Conservation (phyloP, 2,113 vertebrate species). For the Calcarius ornatus region DNA sequence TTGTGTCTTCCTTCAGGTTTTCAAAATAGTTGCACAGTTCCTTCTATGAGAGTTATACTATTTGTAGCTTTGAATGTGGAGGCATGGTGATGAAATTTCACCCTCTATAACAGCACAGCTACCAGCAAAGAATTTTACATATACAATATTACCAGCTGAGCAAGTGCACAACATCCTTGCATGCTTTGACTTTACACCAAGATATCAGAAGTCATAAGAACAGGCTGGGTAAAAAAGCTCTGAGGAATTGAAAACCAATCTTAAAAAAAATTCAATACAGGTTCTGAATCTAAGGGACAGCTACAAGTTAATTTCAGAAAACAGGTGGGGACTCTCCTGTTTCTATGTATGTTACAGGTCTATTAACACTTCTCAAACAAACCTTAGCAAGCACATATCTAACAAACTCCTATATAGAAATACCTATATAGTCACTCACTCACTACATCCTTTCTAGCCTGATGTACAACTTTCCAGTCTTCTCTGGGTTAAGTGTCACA, state of each 20-base stretch:
- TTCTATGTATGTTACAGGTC: background rate
- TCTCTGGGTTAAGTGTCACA: background rate
- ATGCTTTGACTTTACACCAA: background rate
- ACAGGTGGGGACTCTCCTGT: background rate
- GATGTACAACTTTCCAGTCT: background rate
- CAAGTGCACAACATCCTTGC: background rate
- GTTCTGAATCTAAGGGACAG: background rate
- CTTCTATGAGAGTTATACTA: background rate
- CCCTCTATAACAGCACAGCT: background rate
- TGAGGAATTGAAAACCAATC: background rate
- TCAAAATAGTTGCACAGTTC: background rate
- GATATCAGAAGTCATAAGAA: background rate
- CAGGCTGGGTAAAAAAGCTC: background rate
- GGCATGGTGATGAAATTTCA: conserved; percentile 14
- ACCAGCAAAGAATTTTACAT: background rate
- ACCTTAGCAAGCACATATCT: background rate
- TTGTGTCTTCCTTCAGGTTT: background rate
- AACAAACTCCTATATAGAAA: background rate
- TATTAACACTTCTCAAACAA: background rate
- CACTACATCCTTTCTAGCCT: background rate
- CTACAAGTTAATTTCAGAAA: background rate
- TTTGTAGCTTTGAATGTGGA: background rate
- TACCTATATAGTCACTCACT: background rate
- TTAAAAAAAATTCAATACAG: background rate
- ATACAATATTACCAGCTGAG: background rate